A percentile compares a stretch with the other conserved stretches of the same genome.
phyloP scores from a whole-genome alignment of 2,888 invertebrate genomes.

The Caradrina kadenii region DNA sequence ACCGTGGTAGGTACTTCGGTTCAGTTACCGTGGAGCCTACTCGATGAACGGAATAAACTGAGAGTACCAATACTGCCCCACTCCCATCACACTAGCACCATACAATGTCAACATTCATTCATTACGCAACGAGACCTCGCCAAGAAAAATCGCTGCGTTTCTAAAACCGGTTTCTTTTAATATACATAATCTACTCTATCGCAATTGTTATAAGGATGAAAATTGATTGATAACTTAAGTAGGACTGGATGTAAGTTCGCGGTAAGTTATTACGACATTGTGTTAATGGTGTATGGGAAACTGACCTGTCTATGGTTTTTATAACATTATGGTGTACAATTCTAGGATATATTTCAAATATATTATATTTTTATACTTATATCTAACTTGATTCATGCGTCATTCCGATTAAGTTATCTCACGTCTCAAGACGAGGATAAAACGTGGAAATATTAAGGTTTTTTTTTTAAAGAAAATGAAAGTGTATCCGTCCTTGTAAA shows the following conservation, averaged over 20 bases:
- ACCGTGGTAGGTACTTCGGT: neutral
- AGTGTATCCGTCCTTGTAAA: constrained; percentile 4
- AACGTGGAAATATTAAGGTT: constrained; percentile 12
- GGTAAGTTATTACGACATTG: constrained; percentile 74
- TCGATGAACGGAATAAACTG: constrained; percentile 55
- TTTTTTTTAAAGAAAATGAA: constrained; percentile 37
- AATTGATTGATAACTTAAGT: constrained; percentile 66
- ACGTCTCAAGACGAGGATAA: constrained; percentile 30
- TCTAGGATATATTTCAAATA: constrained; percentile 6
- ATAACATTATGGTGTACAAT: constrained; percentile 32
- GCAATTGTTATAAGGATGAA: constrained; percentile 60
- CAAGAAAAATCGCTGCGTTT: constrained; percentile 81
- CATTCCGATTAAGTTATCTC: constrained; percentile 37
- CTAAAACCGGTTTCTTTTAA: constrained; percentile 69
- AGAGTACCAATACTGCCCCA: constrained; percentile 65
- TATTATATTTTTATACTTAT: constrained; percentile 8
- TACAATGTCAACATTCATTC: constrained; percentile 87
- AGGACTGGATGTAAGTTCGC: constrained; percentile 70
- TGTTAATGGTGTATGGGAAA: constrained; percentile 67
- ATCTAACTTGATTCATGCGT: constrained; percentile 24
- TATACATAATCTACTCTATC: constrained; percentile 65
- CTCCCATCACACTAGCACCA: constrained; percentile 67
- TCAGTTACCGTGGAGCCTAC: constrained; percentile 17
- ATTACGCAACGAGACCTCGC: constrained; percentile 87
- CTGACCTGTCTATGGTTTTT: constrained; percentile 48